Base-by-base conservation (phyloP, 1,140 invertebrate species). In the Rhyacophila brunnea region DNA sequence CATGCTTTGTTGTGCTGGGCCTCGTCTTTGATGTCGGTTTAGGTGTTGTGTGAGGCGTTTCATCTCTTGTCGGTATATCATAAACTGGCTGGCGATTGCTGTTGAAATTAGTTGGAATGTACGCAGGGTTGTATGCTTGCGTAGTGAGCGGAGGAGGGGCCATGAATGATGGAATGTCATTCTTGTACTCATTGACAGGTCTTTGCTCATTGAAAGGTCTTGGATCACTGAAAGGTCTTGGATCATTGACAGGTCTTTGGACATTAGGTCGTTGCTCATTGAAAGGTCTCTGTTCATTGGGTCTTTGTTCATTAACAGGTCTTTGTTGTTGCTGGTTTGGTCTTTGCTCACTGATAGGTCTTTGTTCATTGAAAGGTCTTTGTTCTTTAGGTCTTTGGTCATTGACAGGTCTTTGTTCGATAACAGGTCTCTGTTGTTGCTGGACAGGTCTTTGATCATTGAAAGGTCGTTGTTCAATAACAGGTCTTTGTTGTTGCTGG, bases 41-140 rank as follows among this genome's bases (percentile, higher is more conserved):
- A 17, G 68, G 47, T 23, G 67, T 69, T 66, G 73, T 69, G 45
- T 73, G 17, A 50, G 36, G 64, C 35, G 68, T 72, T 52, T 73
- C 71, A 58, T 78, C 74, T 68, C 69, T 71, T 6, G 73, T 68
- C 17, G 75, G 74, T 58, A 78, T 78, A 54, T 78, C 70, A 62
- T 78, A 79, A 14, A 71, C 72, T 36, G 71, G 73, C 67, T 78
- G 77, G 47, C 68, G 60, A 18, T 68, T 66, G 14, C 47, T 62
- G 45, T 66, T 69, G 35, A 68, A 70, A 46, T 73, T 73, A 28
- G 72, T 68, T 40, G 73, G 73, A 48, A 78, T 67, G 47, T 69
- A 73, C 43, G 68, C 70, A 38, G 61, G 60, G 57, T 70, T 72
- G 59, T 71, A 73, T 5, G 68, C 69, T 52, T 67, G 70, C 10